phyloP scores from a whole-genome alignment of 2,797 vertebrate species.

The Leuciscus waleckii region DNA sequence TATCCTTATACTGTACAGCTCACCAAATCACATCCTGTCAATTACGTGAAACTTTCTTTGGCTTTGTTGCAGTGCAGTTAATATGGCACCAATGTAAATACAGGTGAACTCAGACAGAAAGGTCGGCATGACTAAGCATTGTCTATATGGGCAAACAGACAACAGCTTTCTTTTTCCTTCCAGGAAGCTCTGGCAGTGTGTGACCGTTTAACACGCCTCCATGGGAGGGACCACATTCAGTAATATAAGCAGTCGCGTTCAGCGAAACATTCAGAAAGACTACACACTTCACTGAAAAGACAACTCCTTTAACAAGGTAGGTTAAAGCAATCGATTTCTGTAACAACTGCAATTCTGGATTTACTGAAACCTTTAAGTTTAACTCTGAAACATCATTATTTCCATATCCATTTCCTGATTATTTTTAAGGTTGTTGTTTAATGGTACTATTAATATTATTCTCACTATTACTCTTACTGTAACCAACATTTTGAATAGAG shows the following conservation, averaged over 20 bases:
- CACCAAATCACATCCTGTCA: not conserved
- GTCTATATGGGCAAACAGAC: not conserved
- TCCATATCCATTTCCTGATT: not conserved
- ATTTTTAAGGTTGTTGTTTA: not conserved
- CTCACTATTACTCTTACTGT: not conserved
- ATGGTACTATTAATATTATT: not conserved
- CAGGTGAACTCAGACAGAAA: not conserved
- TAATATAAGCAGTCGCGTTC: slow-evolving; percentile 20
- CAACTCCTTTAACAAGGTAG: slow-evolving; percentile 9
- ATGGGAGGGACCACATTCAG: slow-evolving; percentile 34
- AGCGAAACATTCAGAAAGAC: not conserved
- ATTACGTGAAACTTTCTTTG: too few species aligned
- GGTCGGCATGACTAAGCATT: slow-evolving; percentile 59
- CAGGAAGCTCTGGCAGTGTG: slow-evolving; percentile 2
- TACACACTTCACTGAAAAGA: not conserved
- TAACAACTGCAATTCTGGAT: not conserved
- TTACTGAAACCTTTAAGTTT: not conserved
- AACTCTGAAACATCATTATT: not conserved
- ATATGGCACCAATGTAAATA: not conserved
- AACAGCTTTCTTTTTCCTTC: slow-evolving; percentile 35
- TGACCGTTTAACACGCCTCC: not conserved
- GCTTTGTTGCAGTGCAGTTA: not conserved
- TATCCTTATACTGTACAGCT: not conserved
- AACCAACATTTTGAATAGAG: not conserved
- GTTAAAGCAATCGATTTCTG: not conserved